Evolutionary conservation across 1,140 invertebrate species (phyloP).

Genomic region (Cylas formicarius): DNA sequence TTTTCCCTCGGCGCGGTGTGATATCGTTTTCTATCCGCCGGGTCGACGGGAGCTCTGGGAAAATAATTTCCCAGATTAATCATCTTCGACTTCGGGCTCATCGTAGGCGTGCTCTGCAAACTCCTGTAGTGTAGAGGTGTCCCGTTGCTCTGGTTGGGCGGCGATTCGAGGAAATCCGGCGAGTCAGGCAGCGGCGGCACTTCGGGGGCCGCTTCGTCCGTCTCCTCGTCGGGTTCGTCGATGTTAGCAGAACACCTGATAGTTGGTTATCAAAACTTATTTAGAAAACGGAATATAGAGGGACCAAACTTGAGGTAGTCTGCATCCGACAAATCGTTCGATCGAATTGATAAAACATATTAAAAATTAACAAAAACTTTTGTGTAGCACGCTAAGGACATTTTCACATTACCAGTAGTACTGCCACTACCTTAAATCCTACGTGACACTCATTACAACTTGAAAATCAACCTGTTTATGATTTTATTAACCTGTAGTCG

Average conservation of each 20-base stretch:
- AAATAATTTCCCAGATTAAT: constrained; percentile 38
- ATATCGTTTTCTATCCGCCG: constrained; percentile 47
- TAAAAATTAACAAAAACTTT: no score
- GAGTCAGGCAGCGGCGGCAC: constrained; percentile 35
- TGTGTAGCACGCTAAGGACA: no score
- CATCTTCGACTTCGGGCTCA: constrained; percentile 37
- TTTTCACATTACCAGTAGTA: no score
- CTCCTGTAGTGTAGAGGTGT: constrained; percentile 31
- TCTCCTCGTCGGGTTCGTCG: constrained; percentile 30
- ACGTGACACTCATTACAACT: no score
- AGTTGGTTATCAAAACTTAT: no score
- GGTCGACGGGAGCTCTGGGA: constrained; percentile 36
- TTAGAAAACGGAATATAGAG: no score
- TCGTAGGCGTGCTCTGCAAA: constrained; percentile 36
- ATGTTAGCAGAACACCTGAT: constrained; percentile 27
- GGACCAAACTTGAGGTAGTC: no score
- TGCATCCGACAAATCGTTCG: no score
- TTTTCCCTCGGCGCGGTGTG: constrained; percentile 55
- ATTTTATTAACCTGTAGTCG: no score
- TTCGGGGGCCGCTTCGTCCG: constrained; percentile 30
- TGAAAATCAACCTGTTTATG: no score
- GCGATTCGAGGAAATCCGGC: constrained; percentile 1
- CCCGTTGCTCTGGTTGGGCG: not conserved
- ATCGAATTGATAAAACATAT: no score
- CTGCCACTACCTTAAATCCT: no score